Evolutionary conservation across 2,888 invertebrate genomes (phyloP).

Genomic region (Drosophila monieri): DNA sequence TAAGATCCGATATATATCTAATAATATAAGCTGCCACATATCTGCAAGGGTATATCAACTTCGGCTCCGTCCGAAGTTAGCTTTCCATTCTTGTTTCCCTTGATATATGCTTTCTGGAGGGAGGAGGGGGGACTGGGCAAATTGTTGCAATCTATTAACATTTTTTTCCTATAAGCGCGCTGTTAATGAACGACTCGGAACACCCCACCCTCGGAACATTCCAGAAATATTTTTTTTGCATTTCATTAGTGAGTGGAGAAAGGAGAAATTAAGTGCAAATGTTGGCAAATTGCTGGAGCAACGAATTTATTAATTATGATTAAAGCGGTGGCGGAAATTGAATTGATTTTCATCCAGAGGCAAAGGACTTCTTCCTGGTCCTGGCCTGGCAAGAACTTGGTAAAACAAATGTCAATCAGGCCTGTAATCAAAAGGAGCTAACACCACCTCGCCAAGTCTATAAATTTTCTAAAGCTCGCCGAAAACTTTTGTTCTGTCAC

Average conservation of each 20-base stretch:
- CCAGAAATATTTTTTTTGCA: slow-evolving; percentile 53
- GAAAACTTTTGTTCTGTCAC: slow-evolving; percentile 48
- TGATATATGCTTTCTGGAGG: slow-evolving; percentile 19
- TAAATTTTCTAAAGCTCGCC: slow-evolving; percentile 21
- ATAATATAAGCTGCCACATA: too few relatives aligned
- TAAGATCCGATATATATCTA: too few relatives aligned
- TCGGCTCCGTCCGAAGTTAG: too few relatives aligned
- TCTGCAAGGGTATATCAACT: too few relatives aligned
- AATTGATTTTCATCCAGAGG: slow-evolving; percentile 9
- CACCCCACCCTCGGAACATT: slow-evolving; percentile 5
- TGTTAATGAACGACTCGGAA: slow-evolving; percentile 57
- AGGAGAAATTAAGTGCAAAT: slow-evolving; percentile 57
- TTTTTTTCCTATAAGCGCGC: slow-evolving; percentile 47
- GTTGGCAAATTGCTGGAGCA: slow-evolving; percentile 61
- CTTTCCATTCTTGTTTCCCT: too few relatives aligned
- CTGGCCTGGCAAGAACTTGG: slow-evolving; percentile 3
- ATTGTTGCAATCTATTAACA: slow-evolving; percentile 69
- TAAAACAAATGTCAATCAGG: slow-evolving; percentile 38
- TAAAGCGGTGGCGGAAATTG: slow-evolving; percentile 21
- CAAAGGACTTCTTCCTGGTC: too few relatives aligned
- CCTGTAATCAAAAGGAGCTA: slow-evolving; percentile 22
- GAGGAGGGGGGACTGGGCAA: neutral
- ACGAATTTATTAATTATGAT: slow-evolving; percentile 64
- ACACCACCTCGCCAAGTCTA: slow-evolving; percentile 13
- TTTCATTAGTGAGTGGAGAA: slow-evolving; percentile 46